Base-by-base conservation (phyloP, 2,888 invertebrate genomes). In the Macrosoma leucophasiata region DNA sequence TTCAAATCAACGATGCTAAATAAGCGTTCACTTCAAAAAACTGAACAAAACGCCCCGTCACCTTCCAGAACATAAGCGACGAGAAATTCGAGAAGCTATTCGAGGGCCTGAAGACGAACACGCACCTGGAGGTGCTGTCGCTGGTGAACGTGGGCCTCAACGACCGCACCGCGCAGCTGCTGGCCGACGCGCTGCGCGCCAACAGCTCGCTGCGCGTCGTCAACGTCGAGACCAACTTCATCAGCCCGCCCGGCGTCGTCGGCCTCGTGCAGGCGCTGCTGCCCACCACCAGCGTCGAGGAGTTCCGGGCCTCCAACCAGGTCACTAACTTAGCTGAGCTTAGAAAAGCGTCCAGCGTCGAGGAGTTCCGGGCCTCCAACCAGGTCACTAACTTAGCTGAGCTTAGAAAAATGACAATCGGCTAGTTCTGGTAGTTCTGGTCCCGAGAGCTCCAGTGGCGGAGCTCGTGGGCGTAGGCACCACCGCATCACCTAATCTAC, bases 231-330 rank as follows among this genome's bases (percentile, higher is more conserved):
- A 97, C 97, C 58, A 99, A 99, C 88, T 97, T 95, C 85, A 91
- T 99, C 71, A 94, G 93, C 66, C 97, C 98, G 39, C 87, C 90
- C 50, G 90, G 93, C 42, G 88, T 98, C 62, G 93, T 97, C 48
- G 89, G 89, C 72, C 87, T 99, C 48, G 89, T 98, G 41, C 91
- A 91, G 72, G 89, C 96, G 33, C 88, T 98, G 63, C 89, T 97
- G 44, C 89, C 91, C 59, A 93, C 94, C 55, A 92, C 93, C 72
- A 89, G 90, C 42, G 89, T 98, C 28, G 94, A 96, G 79, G 98
- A 98, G 86, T 95, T 98, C 82, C 89, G 97, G 71, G 97, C 97
- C 52, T 93, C 97, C 47, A 99, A 99, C 85, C 98, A 99, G 93
- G 98, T 97, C n/a, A n/a, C n/a, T n/a, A n/a, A n/a, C n/a, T n/a